A percentile compares a stretch with the other conserved stretches of the same genome.
These are phyloP conservation scores for Lindbergichthys nudifrons DNA, from an alignment of 2,797 vertebrate genomes.

Conservation along the genomic window DNA sequence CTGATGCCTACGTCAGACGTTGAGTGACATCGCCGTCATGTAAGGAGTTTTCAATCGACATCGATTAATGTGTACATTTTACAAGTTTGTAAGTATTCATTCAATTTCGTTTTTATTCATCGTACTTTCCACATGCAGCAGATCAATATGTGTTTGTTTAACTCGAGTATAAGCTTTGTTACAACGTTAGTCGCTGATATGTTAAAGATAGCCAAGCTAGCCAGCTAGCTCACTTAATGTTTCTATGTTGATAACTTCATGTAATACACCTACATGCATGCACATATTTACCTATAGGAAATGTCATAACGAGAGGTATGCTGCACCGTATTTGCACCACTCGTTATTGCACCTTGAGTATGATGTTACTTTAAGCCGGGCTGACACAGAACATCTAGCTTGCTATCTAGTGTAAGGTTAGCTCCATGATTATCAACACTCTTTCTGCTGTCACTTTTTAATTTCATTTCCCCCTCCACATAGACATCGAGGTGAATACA, in stretches of 20 bases:
- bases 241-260: background rate
- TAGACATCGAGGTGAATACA: background rate
- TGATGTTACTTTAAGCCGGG: background rate
- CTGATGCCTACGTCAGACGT: constrained; percentile 25
- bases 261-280: background rate
- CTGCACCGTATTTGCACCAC: background rate
- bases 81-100: constrained; percentile 19
- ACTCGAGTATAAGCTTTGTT: background rate
- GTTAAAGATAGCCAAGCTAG: constrained; percentile 4
- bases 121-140: background rate
- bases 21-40: background rate
- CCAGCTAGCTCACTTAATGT: constrained; percentile 23
- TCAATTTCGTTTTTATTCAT: background rate
- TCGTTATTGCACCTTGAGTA: background rate
- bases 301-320: background rate
- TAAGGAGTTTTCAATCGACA: background rate
- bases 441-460: fast-evolving
- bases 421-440: background rate
- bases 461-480: background rate
- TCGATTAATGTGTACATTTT: constrained; percentile 10
- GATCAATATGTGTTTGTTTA: background rate
- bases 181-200: background rate
- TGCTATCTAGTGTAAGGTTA: background rate
- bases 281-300: fast-evolving
- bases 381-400: background rate